Percentiles rank a stretch among this genome's conserved stretches.
These are phyloP conservation scores for Ptiloglossa arizonensis DNA, from an alignment of 1,140 invertebrate species.

Conservation along the genomic window DNA sequence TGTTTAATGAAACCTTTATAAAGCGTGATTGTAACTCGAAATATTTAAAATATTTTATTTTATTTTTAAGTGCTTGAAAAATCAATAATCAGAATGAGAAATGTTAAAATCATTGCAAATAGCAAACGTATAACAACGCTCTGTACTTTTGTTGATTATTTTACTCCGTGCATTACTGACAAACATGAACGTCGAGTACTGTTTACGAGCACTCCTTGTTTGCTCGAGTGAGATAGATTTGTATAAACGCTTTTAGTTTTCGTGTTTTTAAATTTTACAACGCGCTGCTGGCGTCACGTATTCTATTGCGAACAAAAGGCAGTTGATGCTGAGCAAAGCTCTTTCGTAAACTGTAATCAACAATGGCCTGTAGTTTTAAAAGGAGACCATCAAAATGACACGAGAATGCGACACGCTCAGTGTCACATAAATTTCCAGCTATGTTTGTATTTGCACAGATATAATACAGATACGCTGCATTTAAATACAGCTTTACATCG, in stretches of 20 bases:
- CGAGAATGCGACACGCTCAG: conserved; percentile 22
- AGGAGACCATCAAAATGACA: conserved; percentile 10
- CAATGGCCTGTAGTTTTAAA: conserved; percentile 20
- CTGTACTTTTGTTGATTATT: background rate
- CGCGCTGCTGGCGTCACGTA: background rate
- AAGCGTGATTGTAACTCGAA: too few relatives aligned
- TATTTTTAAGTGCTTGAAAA: too few relatives aligned
- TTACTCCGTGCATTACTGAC: background rate
- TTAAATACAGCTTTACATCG: conserved; percentile 11
- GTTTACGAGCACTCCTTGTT: background rate
- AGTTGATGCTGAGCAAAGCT: conserved; percentile 8
- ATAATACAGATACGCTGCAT: background rate
- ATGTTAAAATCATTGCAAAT: background rate
- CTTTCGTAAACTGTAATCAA: conserved; percentile 21
- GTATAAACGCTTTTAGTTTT: conserved; percentile 8
- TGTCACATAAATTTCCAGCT: conserved; percentile 29
- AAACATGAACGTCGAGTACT: background rate
- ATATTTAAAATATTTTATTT: too few relatives aligned
- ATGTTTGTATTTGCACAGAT: background rate
- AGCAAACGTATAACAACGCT: background rate
- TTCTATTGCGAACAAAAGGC: conserved; percentile 23
- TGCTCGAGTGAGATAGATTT: conserved; percentile 3
- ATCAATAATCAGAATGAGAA: too few relatives aligned
- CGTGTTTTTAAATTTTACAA: background rate
- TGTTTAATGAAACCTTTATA: too few relatives aligned